Evolutionary conservation across 2,888 invertebrate genomes (phyloP).

Genomic region (Metacarcinus magister): DNA sequence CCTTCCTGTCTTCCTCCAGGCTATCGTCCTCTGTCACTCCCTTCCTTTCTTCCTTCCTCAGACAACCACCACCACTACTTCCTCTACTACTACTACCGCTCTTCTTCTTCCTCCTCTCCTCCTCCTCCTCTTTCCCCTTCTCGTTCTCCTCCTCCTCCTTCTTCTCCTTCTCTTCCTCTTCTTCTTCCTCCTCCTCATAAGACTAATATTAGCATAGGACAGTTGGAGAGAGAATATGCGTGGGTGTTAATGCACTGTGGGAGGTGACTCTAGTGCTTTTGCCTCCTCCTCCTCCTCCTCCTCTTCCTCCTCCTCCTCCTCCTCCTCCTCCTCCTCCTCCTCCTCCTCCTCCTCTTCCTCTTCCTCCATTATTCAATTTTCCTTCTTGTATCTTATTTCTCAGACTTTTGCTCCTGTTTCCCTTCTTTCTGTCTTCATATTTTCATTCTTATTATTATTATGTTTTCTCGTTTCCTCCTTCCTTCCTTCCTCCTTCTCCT

Average conservation of each 20-base stretch:
- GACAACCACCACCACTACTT: too few relatives aligned
- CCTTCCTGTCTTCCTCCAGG: conserved; percentile 30
- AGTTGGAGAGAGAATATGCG: too few relatives aligned
- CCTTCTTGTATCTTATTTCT: neutral
- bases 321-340: conserved; percentile 29
- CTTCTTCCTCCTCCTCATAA: neutral
- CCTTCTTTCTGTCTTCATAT: neutral
- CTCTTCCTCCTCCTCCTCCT: neutral
- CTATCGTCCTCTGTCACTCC: neutral
- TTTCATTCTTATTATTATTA: neutral
- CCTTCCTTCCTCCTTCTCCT: neutral
- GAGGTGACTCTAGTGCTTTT: neutral
- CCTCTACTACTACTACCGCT: too few relatives aligned
- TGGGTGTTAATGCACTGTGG: too few relatives aligned
- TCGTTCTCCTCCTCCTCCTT: neutral
- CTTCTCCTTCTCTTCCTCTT: neutral
- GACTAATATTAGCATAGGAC: too few relatives aligned
- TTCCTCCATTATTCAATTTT: neutral
- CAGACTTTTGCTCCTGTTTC: too few relatives aligned
- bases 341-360: neutral
- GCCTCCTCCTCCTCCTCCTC: neutral
- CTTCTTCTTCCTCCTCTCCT: neutral
- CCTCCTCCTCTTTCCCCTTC: neutral
- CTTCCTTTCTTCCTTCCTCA: neutral
- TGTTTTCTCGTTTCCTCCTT: neutral